These are phyloP conservation scores for Drosophila subquinaria DNA, from an alignment of 2,888 invertebrate species.

Conservation along the genomic window DNA sequence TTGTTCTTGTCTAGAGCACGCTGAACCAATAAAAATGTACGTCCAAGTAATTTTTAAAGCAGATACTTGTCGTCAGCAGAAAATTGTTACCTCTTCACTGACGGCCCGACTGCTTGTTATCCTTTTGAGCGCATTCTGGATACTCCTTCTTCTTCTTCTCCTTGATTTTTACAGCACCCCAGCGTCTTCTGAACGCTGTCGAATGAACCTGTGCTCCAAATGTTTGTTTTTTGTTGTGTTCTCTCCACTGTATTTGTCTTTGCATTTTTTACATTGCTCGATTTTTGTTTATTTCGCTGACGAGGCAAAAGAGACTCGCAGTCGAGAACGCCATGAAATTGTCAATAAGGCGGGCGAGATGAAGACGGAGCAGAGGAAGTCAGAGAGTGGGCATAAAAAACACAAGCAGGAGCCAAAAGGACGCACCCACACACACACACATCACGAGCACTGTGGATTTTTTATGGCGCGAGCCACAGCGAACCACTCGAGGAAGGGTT, in stretches of 20 bases:
- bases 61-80: constrained; percentile 74
- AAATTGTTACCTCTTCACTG: constrained; percentile 75
- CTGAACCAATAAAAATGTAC: constrained; percentile 83
- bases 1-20: constrained; percentile 44
- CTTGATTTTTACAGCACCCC: constrained; percentile 77
- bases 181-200: constrained; percentile 71
- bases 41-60: constrained; percentile 72
- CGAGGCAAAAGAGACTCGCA: constrained; percentile 65
- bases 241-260: constrained; percentile 75
- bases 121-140: constrained; percentile 50
- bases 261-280: constrained; percentile 61
- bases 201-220: constrained; percentile 55
- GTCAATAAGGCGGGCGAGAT: constrained; percentile 63
- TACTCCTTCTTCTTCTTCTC: constrained; percentile 12
- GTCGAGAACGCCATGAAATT: constrained; percentile 70
- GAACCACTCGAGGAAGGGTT: constrained; percentile 68
- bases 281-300: constrained; percentile 82
- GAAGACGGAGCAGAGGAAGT: neutral
- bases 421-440: constrained; percentile 41
- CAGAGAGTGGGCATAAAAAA: constrained; percentile 47
- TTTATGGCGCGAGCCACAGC: constrained; percentile 70
- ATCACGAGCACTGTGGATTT: constrained; percentile 62
- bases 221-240: constrained; percentile 73
- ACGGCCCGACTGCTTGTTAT: constrained; percentile 31
- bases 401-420: constrained; percentile 44